A percentile compares a stretch with the other conserved stretches of the same genome.
These are phyloP conservation scores for Asbolus verrucosus DNA, from an alignment of 1,140 invertebrate genomes.

Conservation along the genomic window DNA sequence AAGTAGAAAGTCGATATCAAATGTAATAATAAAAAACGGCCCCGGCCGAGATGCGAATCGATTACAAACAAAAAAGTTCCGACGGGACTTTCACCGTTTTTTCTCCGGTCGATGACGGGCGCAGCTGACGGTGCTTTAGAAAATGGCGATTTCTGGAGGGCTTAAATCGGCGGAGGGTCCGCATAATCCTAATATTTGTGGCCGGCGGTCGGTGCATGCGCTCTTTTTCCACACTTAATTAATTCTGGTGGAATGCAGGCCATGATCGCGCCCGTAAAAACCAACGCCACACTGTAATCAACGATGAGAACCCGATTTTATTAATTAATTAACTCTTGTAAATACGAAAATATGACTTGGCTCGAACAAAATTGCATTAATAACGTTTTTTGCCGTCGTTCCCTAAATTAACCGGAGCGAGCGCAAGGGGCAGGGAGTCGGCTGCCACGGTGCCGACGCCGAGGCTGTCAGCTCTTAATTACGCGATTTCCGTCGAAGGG, in stretches of 20 bases:
- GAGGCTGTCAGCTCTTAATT: slow-evolving; percentile 33
- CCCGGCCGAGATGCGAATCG: slow-evolving; percentile 3
- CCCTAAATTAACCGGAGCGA: slow-evolving; percentile 26
- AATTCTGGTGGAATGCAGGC: slow-evolving; percentile 3
- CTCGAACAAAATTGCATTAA: slow-evolving; percentile 30
- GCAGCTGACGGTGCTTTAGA: no score
- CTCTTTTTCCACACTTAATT: slow-evolving; percentile 21
- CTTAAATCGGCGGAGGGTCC: neutral
- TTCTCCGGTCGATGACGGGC: neutral
- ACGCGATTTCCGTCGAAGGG: slow-evolving; percentile 9
- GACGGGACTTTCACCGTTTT: slow-evolving; percentile 24
- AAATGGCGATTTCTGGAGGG: no score
- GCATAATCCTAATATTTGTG: no score
- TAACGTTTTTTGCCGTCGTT: slow-evolving; percentile 17
- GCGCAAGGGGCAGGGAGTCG: no score
- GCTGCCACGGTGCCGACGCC: slow-evolving; percentile 10
- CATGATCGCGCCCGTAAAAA: slow-evolving; percentile 27
- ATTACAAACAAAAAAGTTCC: slow-evolving; percentile 8
- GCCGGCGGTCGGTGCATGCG: no score
- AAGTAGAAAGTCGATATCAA: slow-evolving; percentile 7
- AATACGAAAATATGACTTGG: slow-evolving; percentile 38
- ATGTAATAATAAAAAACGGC: slow-evolving; percentile 3
- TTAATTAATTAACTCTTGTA: slow-evolving; percentile 39
- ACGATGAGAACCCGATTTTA: slow-evolving; percentile 26
- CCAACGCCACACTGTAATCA: slow-evolving; percentile 27